Base-by-base conservation (phyloP, 1,140 invertebrate genomes). In the Penaeus chinensis region DNA sequence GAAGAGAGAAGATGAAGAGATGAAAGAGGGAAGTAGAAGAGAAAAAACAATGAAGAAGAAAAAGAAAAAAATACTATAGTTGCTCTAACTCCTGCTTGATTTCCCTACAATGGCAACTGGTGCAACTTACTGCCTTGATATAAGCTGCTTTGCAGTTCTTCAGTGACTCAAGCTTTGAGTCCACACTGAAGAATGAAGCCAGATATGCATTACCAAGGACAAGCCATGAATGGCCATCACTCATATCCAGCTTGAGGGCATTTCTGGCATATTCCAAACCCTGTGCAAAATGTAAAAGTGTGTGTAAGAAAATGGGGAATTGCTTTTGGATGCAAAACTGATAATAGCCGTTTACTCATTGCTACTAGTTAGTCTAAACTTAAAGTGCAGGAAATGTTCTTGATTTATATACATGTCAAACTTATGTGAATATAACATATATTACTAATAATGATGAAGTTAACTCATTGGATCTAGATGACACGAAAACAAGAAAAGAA, bases 241-340 rank as follows among this genome's bases (percentile, higher is more conserved):
- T 94, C 24, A 95, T 94, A 91, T 98, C 96, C 22, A 97, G 91
- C 85, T 95, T 93, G 2, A 98, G 94, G 22, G 97, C 96, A 91
- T 97, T 96, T 92, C 96, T 97, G 0, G 97, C 97, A 91, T 95
- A 94, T 78, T 95, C 94, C 4, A 98, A 94, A 90, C 96, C 93
- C 92, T 97, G 96, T 66, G 96, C 47, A 97, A 94, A 93, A 97
- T 97, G n/a, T 96, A 97, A 78, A 97, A 93, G 92, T 96, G 96
- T 20, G 82, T 96, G 93, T 61, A 97, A 92, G 3, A 96, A 95
- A 22, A 96, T 93, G 32, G 92, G 96, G 96, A 92, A 97, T 96
- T 91, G 94, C 95, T 90, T 93, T 93, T 78, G 93, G 93, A 85
- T 27, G 22, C 3, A 8, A n/a, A 24, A 13, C 77, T 22, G 5